Evolutionary conservation across 30 jellyfish, hydroid and myxozoan genomes (phyloP), one percentile per base, ranked within the genome.

Genomic region (Phacellophora camtschatica): DNA sequence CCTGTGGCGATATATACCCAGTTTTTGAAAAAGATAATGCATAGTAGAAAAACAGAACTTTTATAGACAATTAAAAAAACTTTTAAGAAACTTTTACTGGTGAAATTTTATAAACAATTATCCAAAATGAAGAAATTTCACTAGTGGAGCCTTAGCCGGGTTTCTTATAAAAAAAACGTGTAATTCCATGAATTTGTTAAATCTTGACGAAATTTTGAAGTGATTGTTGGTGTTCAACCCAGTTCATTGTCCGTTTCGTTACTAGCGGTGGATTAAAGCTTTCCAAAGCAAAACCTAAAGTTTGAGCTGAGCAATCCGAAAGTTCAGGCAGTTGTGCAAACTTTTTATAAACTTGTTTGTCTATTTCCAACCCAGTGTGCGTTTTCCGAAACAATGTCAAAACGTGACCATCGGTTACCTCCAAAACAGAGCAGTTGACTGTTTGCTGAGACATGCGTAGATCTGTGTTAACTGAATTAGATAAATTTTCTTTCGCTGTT

Each of bases 141-240:
- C n/a, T n/a, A n/a, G n/a, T n/a, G n/a, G n/a, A n/a, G n/a, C n/a
- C n/a, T n/a, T n/a, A n/a, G n/a, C n/a, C n/a, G n/a, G n/a, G n/a
- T n/a, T n/a, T n/a, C n/a, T n/a, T n/a, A n/a, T n/a, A n/a, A n/a
- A n/a, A n/a, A n/a, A n/a, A 19, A 15, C 12, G 24, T 59, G 35
- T 10, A 1, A 4, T n/a, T 7, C 36, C 36, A 32, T 5, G 28
- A 4, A 65, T 19, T 27, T 5, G 24, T 70, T 54, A 70, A 10
- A 70, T 71, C 48, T 49, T 49, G 12, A 70, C 37, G 32, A 70
- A 45, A 20, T 56, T 49, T 2, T 70, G 68, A 13, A 70, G 22
- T 32, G 31, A 46, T 54, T 57, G 24, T 51, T 70, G 84, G 71
- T 54, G 46, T 30, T 70, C 62, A 16, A 70, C 84, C 84, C 84